Evolutionary conservation across 2,888 invertebrate genomes (phyloP), one percentile per base, ranked within the genome.

Genomic region (Myopa testacea): DNA sequence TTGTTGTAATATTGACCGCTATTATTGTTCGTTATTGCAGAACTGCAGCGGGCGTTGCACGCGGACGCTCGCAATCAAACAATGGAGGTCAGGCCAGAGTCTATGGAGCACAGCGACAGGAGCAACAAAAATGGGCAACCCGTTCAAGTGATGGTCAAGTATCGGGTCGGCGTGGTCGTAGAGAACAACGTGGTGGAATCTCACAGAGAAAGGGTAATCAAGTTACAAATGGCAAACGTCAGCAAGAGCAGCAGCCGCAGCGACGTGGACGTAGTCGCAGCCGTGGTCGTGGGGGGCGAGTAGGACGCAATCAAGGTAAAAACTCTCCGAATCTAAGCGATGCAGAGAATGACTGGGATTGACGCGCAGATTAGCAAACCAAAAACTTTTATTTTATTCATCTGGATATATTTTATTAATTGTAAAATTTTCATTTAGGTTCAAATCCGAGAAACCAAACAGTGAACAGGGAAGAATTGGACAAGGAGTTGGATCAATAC

Each of bases 401-500:
- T 72, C 14, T 38, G 5, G 37, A 26, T 50, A 37, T 12, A 65
- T 7, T 67, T 37, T 14, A 76, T 63, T 71, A 55, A 74, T 63
- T 70, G 65, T 55, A 38, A 37, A 12, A 16, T 74, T 69, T 77
- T 34, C 12, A 14, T 63, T 3, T 81, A 86, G 88, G 85, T 77
- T 86, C 84, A 74, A 77, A 79, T 71, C 52, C 79, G 19, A 81
- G 79, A 60, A 70, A 67, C 7, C 80, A 79, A 12, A 38, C 14
- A 71, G 87, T 89, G 0, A 91, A 91, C 1, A 92, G 91, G 77
- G 93, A 94, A 81, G 91, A 93, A 84, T 86, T 94, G 75, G 94
- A 94, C 83, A 91, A 90, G n/a, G 93, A 94, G 83, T 86, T 94
- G 52, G 94, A 94, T 82, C 91, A 92, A 77, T 94, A 94, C 88